A percentile compares a stretch with the other conserved stretches of the same genome.
These are phyloP conservation scores for Morpho achilles DNA, from an alignment of 2,888 invertebrate genomes.

Conservation along the genomic window DNA sequence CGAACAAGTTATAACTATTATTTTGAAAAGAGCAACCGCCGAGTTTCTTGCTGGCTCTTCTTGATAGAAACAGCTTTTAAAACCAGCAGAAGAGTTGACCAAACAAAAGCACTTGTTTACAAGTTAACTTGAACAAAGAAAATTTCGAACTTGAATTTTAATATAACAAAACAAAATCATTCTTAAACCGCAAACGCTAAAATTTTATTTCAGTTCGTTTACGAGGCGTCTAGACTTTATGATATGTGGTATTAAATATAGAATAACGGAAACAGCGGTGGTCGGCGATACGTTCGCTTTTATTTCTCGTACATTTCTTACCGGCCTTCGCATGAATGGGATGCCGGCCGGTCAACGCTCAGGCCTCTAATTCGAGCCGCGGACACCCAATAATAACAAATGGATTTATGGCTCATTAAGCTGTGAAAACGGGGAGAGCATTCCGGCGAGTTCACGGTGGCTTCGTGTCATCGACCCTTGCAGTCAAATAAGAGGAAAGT, in stretches of 20 bases:
- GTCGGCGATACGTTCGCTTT: neutral
- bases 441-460: slow-evolving; percentile 44
- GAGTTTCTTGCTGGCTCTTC: no score
- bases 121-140: no score
- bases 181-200: slow-evolving; percentile 28
- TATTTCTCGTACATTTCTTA: slow-evolving; percentile 50
- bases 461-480: slow-evolving; percentile 35
- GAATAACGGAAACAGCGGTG: slow-evolving; percentile 65
- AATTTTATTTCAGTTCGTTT: slow-evolving; percentile 42
- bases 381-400: slow-evolving; percentile 55
- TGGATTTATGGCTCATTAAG: slow-evolving; percentile 63
- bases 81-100: no score
- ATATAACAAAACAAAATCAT: slow-evolving; percentile 26
- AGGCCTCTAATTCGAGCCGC: slow-evolving; percentile 41
- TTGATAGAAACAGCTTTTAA: no score
- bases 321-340: slow-evolving; percentile 71
- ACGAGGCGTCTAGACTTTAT: slow-evolving; percentile 39
- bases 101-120: no score
- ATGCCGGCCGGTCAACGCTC: slow-evolving; percentile 56
- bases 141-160: no score
- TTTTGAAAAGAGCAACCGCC: no score
- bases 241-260: slow-evolving; percentile 61
- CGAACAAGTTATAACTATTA: no score
- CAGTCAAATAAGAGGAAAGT: slow-evolving; percentile 51
- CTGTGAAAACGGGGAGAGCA: slow-evolving; percentile 33